Evolutionary conservation across 2,797 vertebrate species (phyloP), one percentile per base, ranked within the genome.

Genomic region (Simalia tracyae): DNA sequence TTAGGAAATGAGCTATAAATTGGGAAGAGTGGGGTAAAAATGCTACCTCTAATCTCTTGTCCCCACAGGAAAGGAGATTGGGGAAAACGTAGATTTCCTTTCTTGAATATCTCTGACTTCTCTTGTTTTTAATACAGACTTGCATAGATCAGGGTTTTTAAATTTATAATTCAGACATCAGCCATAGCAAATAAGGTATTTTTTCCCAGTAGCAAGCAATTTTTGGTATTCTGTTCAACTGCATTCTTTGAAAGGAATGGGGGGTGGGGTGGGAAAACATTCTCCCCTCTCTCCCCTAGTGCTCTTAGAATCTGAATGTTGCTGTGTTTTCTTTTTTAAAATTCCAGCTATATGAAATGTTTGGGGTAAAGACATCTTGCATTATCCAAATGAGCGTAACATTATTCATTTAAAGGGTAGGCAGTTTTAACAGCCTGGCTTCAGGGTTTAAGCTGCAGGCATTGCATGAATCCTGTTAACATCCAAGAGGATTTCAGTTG

Each of bases 171-270:
- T 98, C 98, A 98, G 98, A 98, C 98, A 96, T 98, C 97, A 97
- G 98, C 97, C 97, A 95, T 97, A 91, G 91, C 94, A 93, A 95
- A 90, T 85, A n/a, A 92, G 68, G 68, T 84, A 46, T 90, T 95
- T 93, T 96, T 97, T 95, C 93, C 94, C 96, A 91, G 97, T 98
- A 98, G 98, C 98, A 98, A 98, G 98, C 98, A 96, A 97, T 97
- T 97, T 98, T 98, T 97, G 97, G 98, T 97, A 98, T 97, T 98
- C 97, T 97, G 97, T 98, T 98, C 97, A 97, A 97, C 96, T 96
- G 97, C 98, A 97, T 97, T 97, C 97, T 96, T 96, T 95, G 97
- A 96, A 92, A 81, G 72, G 72, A 81, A 81, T 81, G 86, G 85
- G 86, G 85, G 57, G 15, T 89, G 91, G 91, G 28, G 31, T 19